Base-by-base conservation (phyloP, 2,888 invertebrate species). In the Eupithecia abbreviata region DNA sequence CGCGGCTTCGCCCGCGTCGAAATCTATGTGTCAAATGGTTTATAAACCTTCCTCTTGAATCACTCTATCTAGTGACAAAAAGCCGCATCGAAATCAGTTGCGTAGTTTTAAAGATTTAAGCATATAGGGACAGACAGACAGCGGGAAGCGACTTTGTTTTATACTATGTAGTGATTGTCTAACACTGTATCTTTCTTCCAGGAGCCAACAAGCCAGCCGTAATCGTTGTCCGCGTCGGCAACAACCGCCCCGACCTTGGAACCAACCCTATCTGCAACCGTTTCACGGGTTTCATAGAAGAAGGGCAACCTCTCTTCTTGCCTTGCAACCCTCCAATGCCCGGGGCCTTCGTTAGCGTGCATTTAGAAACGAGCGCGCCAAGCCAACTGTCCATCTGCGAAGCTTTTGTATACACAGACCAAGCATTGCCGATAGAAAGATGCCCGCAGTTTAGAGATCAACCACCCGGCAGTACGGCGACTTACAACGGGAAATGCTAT, bases 301-400 rank as follows among this genome's bases (percentile, higher is more conserved):
- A 98, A 89, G 98, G 98, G 0, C 98, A 98, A 86, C 98, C 98
- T 0, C 95, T 98, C 7, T 98, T 98, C 93, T 92, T 98, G 72
- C 98, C 98, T 0, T 98, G 98, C 94, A 98, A 98, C 91, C 98
- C 98, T 1, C 98, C 98, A 0, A 98, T 98, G 98, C 98, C 98
- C 0, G 98, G 98, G 0, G 98, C 98, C 10, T 98, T 98, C 90
- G 98, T 98, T 80, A 98, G 98, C 84, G 98, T 98, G 0, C 98
- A 98, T 87, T 90, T 98, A 76, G 98, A 98, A 93, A 96, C 97
- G 0, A 95, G 97, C 0, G 88, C 94, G 0, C 96, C 97, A 0
- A 97, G 96, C 80, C 98, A 98, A 80, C 94, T 98, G 15, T 98
- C 98, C 0, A 97, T 98, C 13, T 98, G 98, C 89, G 98, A 98